Conservation (phyloP, 2,797 vertebrate genomes). For the Hybognathus amarus region DNA sequence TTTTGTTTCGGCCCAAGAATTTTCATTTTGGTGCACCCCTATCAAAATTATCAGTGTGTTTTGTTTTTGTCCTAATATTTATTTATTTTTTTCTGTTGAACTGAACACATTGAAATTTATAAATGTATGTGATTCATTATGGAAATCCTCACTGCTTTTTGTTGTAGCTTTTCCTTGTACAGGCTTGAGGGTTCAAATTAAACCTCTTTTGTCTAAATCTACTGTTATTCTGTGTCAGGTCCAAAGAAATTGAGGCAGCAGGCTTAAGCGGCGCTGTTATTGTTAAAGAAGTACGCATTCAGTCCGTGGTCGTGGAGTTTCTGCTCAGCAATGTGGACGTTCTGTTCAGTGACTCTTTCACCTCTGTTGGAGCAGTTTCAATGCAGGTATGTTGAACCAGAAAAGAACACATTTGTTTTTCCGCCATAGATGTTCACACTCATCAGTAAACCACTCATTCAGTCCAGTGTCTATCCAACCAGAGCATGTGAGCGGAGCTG, state of each 20-base stretch:
- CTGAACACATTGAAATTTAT: not conserved
- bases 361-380: constrained; percentile 79
- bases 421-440: not conserved
- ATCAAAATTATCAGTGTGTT: not conserved
- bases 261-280: constrained; percentile 79
- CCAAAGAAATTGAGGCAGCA: constrained; percentile 80
- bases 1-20: too few species aligned
- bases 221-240: constrained; percentile 65
- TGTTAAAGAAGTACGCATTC: constrained; percentile 82
- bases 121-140: not conserved
- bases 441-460: not conserved
- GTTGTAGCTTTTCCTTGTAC: not conserved
- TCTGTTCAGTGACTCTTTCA: constrained; percentile 83
- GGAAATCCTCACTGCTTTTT: not conserved
- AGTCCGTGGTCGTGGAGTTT: constrained; percentile 85
- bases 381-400: constrained; percentile 67
- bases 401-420: not conserved
- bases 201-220: not conserved
- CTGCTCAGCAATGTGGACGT: constrained; percentile 79
- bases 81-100: not conserved
- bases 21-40: too few species aligned
- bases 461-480: not conserved
- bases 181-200: not conserved
- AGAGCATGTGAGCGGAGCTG: not conserved
- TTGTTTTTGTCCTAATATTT: not conserved